A percentile compares a stretch with the other conserved stretches of the same genome.
Conservation (phyloP, 64 coral and sea anemone genomes). For the Montipora foliosa region DNA sequence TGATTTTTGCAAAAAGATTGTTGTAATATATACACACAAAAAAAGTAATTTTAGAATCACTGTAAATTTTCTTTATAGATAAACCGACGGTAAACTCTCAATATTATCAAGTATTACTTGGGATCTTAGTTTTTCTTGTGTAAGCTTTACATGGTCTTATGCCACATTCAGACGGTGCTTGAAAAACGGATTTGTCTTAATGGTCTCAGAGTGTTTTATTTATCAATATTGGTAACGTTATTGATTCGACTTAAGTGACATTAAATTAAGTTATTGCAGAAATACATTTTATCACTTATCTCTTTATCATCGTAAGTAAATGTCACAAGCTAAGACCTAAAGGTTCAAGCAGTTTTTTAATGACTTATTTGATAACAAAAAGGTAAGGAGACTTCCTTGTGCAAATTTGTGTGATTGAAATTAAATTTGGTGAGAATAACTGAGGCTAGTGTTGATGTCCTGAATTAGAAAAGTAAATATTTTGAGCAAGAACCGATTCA, state of each 20-base stretch:
- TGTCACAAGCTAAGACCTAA: not conserved
- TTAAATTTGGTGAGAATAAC: not conserved
- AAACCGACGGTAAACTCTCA: not conserved
- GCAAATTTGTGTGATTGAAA: not conserved
- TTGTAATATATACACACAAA: conserved; percentile 7
- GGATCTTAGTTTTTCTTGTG: not conserved
- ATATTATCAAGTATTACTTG: not conserved
- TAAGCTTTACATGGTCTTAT: not conserved
- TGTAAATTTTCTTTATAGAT: no score
- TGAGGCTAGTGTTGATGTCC: no score
- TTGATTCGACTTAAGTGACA: not conserved
- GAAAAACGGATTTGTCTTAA: not conserved
- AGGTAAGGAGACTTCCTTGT: not conserved
- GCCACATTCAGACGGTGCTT: not conserved
- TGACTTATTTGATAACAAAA: not conserved
- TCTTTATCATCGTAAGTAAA: not conserved
- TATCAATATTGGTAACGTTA: conserved; percentile 1
- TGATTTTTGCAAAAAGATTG: not conserved
- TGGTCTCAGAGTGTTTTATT: conserved; percentile 4
- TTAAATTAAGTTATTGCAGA: not conserved
- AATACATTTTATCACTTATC: not conserved
- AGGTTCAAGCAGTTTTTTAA: not conserved
- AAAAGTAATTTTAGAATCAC: not conserved
- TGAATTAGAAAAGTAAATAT: no score
- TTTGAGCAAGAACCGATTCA: no score